phyloP scores from a whole-genome alignment of 2,888 invertebrate species.

The Chironomus tentans region DNA sequence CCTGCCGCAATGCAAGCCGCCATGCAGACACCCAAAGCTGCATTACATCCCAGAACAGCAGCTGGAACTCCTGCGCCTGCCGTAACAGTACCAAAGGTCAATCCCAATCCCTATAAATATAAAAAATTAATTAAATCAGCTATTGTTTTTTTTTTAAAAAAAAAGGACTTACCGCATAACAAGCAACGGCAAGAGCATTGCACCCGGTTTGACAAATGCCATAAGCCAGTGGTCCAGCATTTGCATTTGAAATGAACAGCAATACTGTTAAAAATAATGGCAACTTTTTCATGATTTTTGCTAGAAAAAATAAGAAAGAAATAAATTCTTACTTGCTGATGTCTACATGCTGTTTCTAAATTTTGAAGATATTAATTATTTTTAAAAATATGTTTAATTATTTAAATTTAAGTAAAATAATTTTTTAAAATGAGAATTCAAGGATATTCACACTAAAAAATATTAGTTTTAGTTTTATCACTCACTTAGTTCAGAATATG shows the following conservation, averaged over 20 bases:
- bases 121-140: too few species aligned
- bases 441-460: too few species aligned
- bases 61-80: neutral
- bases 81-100: neutral
- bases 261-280: neutral
- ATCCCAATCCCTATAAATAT: neutral
- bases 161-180: neutral
- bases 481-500: too few species aligned
- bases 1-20: conserved; percentile 9
- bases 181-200: conserved; percentile 4
- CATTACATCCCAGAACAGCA: conserved; percentile 2
- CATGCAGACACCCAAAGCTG: conserved; percentile 2
- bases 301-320: too few species aligned
- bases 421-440: too few species aligned
- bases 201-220: conserved; percentile 15
- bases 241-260: neutral
- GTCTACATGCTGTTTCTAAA: too few species aligned
- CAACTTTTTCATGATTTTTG: neutral
- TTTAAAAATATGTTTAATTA: too few species aligned
- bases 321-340: too few species aligned
- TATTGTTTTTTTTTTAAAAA: too few species aligned
- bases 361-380: too few species aligned
- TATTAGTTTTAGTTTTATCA: too few species aligned
- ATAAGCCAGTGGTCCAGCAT: neutral
- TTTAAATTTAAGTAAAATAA: too few species aligned